Evolutionary conservation across 2,888 invertebrate genomes (phyloP).

Genomic region (Brenthis ino): DNA sequence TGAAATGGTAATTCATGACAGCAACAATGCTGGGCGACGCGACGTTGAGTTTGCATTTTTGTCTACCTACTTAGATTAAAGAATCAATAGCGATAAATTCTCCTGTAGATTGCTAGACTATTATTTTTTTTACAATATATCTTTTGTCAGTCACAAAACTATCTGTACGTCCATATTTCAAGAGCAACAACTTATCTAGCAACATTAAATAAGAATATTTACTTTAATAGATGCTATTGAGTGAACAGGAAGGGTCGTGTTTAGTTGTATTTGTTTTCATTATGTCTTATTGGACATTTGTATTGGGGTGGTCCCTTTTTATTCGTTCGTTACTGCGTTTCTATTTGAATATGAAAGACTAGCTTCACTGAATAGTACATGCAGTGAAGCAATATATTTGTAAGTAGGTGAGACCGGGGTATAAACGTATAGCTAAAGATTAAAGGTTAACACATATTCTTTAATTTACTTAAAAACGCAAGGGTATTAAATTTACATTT

Average conservation of each 20-base stretch:
- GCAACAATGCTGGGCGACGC: conserved; percentile 61
- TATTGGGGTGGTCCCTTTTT: conserved; percentile 37
- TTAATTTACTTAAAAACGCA: too few species aligned
- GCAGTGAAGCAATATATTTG: conserved; percentile 19
- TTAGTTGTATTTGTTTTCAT: conserved; percentile 43
- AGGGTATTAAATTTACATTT: too few species aligned
- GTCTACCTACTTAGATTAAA: conserved; percentile 44
- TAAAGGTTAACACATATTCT: too few species aligned
- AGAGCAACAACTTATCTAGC: conserved; percentile 4
- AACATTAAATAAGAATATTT: conserved; percentile 18
- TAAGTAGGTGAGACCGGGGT: background rate
- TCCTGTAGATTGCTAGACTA: background rate
- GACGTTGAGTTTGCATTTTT: conserved; percentile 69
- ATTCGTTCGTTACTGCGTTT: conserved; percentile 29
- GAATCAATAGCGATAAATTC: too few species aligned
- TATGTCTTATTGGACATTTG: conserved; percentile 37
- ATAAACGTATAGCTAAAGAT: too few species aligned
- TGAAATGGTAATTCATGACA: conserved; percentile 76
- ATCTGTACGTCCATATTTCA: background rate
- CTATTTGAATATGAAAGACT: conserved; percentile 41
- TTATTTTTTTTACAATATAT: background rate
- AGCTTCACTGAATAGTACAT: conserved; percentile 23
- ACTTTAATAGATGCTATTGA: conserved; percentile 28
- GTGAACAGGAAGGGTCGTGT: conserved; percentile 35
- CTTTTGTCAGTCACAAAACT: background rate